Conservation (phyloP, 2,888 invertebrate genomes). For the Nephrotoma flavescens region DNA sequence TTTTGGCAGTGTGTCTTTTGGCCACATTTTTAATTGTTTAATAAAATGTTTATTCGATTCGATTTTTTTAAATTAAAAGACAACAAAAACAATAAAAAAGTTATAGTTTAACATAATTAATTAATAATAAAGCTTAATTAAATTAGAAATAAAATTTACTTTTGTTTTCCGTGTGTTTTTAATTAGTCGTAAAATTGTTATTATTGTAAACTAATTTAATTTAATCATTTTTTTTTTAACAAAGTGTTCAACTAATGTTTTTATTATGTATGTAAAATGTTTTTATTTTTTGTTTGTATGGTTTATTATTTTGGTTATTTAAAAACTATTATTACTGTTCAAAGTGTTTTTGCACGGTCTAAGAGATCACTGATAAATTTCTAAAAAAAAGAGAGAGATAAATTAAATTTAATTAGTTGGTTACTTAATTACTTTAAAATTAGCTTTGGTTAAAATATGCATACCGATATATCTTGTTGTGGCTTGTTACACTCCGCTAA, state of each 20-base stretch:
- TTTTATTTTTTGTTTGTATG: background rate
- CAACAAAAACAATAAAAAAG: background rate
- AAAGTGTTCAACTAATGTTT: background rate
- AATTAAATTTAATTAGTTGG: background rate
- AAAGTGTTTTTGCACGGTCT: conserved; percentile 79
- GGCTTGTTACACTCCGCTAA: conserved; percentile 75
- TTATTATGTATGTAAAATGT: background rate
- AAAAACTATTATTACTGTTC: conserved; percentile 25
- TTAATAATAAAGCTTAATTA: background rate
- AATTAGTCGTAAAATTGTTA: background rate
- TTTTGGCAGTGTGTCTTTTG: background rate
- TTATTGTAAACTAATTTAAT: background rate
- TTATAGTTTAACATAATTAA: background rate
- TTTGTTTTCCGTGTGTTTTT: background rate
- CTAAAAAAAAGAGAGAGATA: conserved; percentile 31
- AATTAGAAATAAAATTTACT: background rate
- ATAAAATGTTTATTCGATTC: background rate
- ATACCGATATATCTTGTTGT: conserved; percentile 73
- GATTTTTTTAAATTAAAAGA: background rate
- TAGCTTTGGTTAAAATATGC: conserved; percentile 21
- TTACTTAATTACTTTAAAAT: background rate
- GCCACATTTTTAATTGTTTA: background rate
- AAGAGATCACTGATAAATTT: conserved; percentile 82
- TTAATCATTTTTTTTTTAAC: background rate
- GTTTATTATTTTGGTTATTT: background rate